Conservation (phyloP, 2,797 vertebrate genomes). For the Mallotus villosus region DNA sequence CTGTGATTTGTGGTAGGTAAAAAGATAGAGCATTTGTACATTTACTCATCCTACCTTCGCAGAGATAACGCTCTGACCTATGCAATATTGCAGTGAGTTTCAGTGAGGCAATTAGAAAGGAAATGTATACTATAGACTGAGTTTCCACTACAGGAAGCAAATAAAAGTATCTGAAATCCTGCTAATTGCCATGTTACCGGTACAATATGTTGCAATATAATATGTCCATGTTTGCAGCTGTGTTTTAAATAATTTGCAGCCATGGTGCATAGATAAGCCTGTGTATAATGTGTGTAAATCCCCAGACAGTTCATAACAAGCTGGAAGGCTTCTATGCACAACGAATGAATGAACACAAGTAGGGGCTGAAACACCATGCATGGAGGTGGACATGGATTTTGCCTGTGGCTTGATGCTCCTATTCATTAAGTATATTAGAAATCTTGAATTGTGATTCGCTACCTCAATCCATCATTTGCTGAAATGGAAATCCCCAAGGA, state of each 20-base stretch:
- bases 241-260: not conserved
- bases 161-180: not conserved
- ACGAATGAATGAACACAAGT: not conserved
- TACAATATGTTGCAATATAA: not conserved
- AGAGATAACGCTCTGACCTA: not conserved
- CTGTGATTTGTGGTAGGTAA: slow-evolving; percentile 6
- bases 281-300: not conserved
- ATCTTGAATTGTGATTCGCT: slow-evolving; percentile 55
- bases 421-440: slow-evolving; percentile 62
- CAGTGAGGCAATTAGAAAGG: no score
- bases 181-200: not conserved
- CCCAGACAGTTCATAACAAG: not conserved
- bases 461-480: slow-evolving; percentile 57
- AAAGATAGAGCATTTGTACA: slow-evolving; percentile 10
- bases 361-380: slow-evolving; percentile 20
- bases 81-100: not conserved
- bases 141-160: no score
- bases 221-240: not conserved
- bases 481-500: slow-evolving; percentile 40
- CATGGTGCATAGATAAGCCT: not conserved
- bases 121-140: no score
- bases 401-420: slow-evolving; percentile 48
- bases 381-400: slow-evolving; percentile 28
- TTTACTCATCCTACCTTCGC: not conserved
- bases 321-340: not conserved